Base-by-base conservation (phyloP, 2,888 invertebrate species). In the Eucriotettix oculatus region DNA sequence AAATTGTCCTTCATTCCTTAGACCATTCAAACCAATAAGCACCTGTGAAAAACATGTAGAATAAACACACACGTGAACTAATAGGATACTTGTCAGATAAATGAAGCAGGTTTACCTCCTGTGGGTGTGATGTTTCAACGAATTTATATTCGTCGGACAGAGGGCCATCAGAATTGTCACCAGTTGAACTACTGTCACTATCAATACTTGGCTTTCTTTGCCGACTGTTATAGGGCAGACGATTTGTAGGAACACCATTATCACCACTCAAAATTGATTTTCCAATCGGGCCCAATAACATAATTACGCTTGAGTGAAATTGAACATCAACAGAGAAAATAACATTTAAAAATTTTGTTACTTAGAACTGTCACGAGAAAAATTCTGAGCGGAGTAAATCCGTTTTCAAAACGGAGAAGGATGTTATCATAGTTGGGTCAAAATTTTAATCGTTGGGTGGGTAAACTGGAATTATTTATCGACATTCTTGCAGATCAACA, bases 61-160 rank as follows among this genome's bases (percentile, higher is more conserved):
- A 55, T 17, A 42, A 48, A 57, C 54, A 54, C 44, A 44, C 2
- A 14, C 48, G 48, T 48, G n/a, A 48, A n/a, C 12, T 3, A 9
- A 48, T 48, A 12, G 14, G 9, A 48, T 14, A 14, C 2, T 9
- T 48, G 9, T 48, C 12, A 12, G 48, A 48, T 48, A 48, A 12
- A 48, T 2, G n/a, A 48, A 48, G 3, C 48, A n/a, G 2, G 48
- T 14, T 48, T 48, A 71, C 69, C 66, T 72, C 70, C 17, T 66
- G 64, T 16, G 74, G 65, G 66, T 74, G 74, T 17, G 70, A 66
- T 14, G 68, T 60, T 61, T 73, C 73, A 9, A 68, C 66, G 62
- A 73, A 73, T 54, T 68, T 69, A 63, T 69, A 72, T 61, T 72
- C 73, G 61, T 72, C 71, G 10, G 66, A 64, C 16, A 64, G 62